These are phyloP conservation scores for Hyppa rectilinea DNA, from an alignment of 2,888 invertebrate species.

Conservation along the genomic window DNA sequence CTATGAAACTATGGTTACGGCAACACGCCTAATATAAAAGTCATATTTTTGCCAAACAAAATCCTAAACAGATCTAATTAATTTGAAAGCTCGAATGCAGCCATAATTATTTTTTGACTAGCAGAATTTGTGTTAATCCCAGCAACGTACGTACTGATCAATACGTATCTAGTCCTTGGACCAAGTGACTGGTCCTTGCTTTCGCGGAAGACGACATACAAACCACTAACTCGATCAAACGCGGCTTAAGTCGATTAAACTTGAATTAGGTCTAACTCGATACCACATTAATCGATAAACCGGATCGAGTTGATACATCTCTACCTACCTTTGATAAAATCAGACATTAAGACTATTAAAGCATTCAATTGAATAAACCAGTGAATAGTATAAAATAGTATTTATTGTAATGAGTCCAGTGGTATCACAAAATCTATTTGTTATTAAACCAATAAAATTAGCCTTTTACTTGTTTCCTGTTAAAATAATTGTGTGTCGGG, in stretches of 20 bases:
- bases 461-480: not conserved
- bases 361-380: not conserved
- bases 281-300: conserved; percentile 18
- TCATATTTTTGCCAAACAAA: too few relatives aligned
- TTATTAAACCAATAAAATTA: conserved; percentile 12
- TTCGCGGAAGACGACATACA: conserved; percentile 18
- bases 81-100: too few relatives aligned
- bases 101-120: too few relatives aligned
- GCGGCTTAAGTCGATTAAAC: conserved; percentile 28
- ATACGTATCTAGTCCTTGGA: not conserved
- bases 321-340: conserved; percentile 24
- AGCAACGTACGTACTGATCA: not conserved
- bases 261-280: conserved; percentile 31
- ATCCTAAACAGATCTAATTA: too few relatives aligned
- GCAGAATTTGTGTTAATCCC: not conserved
- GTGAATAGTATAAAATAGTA: not conserved
- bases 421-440: not conserved
- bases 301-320: conserved; percentile 18
- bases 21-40: too few relatives aligned
- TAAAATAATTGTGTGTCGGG: not conserved
- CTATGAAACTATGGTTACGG: too few relatives aligned
- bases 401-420: not conserved
- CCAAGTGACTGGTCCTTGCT: not conserved
- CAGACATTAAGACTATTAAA: not conserved
- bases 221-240: conserved; percentile 33